phyloP scores from a whole-genome alignment of 2,797 vertebrate species.

The Pseudochaenichthys georgianus region DNA sequence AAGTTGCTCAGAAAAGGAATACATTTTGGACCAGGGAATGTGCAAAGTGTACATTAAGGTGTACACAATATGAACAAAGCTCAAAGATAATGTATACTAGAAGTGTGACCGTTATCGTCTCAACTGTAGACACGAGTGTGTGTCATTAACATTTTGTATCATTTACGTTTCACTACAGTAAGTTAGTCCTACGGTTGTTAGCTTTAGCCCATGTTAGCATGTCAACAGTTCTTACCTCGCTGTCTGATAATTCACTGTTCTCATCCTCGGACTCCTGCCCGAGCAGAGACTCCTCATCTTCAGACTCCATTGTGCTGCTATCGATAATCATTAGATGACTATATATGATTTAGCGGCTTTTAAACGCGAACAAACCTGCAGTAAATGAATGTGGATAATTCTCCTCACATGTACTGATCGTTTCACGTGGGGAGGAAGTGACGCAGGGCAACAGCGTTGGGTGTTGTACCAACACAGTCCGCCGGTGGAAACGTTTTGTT shows the following conservation, averaged over 20 bases:
- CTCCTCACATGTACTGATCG: slow-evolving; percentile 39
- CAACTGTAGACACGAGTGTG: not conserved
- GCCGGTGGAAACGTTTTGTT: slow-evolving; percentile 3
- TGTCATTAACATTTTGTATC: not conserved
- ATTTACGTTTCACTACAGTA: not conserved
- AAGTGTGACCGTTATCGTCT: not conserved
- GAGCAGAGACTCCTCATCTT: slow-evolving; percentile 71
- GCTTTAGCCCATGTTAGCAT: slow-evolving; percentile 33
- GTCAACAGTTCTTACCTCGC: slow-evolving; percentile 63
- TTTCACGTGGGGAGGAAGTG: slow-evolving; percentile 74
- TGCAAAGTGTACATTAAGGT: not conserved
- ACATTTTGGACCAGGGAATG: not conserved
- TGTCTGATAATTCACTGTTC: slow-evolving; percentile 77
- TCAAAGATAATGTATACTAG: not conserved
- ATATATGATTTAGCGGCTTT: fast-evolving
- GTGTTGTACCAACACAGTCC: not conserved
- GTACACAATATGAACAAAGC: not conserved
- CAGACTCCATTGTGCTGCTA: slow-evolving; percentile 62
- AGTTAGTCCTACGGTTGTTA: not conserved
- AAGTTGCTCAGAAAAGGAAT: not conserved
- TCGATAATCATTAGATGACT: slow-evolving; percentile 45
- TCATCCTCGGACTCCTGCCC: slow-evolving; percentile 80
- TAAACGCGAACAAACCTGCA: not conserved
- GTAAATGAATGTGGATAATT: fast-evolving
- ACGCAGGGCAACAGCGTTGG: fast-evolving